Conservation (phyloP, 2,113 vertebrate species). For the Dasypus novemcinctus region DNA sequence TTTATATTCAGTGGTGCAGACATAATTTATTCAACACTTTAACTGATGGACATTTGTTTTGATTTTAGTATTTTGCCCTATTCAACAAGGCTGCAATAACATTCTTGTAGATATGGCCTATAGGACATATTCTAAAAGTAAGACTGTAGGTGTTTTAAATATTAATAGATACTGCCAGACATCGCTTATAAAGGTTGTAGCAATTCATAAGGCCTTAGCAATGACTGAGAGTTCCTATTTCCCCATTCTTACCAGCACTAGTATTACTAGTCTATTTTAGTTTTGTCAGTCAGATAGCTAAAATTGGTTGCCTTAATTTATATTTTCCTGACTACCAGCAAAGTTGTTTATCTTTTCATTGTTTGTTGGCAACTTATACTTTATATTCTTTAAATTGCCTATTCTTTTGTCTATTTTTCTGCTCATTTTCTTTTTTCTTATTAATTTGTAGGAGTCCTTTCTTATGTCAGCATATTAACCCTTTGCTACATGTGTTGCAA, state of each 20-base stretch:
- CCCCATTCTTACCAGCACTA: not conserved
- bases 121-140: not conserved
- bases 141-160: not conserved
- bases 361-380: not conserved
- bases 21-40: not conserved
- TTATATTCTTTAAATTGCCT: not conserved
- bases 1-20: not conserved
- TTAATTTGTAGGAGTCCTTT: not conserved
- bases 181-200: not conserved
- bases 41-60: not conserved
- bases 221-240: not conserved
- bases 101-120: not conserved
- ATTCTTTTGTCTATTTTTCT: not conserved
- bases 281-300: not conserved
- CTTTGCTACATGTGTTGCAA: not conserved
- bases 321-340: not conserved
- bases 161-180: not conserved
- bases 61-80: not conserved
- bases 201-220: not conserved
- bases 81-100: not conserved
- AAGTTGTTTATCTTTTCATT: not conserved
- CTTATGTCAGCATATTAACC: not conserved
- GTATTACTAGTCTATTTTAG: not conserved
- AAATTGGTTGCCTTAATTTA: not conserved
- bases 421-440: not conserved